These are phyloP conservation scores for Cotesia vestalis DNA, from an alignment of 1,140 invertebrate species.

Conservation along the genomic window DNA sequence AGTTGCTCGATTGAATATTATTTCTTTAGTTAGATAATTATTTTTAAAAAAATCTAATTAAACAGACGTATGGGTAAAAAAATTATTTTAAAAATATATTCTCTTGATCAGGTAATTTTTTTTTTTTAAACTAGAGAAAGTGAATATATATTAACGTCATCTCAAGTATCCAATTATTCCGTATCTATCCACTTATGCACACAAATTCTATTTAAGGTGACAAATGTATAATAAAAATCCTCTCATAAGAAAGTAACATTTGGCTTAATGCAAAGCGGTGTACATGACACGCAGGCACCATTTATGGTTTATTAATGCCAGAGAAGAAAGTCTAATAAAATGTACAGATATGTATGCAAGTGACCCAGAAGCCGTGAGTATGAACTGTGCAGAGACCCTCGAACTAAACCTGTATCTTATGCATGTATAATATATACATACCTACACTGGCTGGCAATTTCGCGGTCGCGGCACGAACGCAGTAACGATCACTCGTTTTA, in stretches of 20 bases:
- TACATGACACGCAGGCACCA: conserved; percentile 9
- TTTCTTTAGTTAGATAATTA: too few relatives aligned
- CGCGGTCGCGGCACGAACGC: conserved; percentile 28
- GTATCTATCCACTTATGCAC: too few relatives aligned
- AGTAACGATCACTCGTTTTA: conserved; percentile 25
- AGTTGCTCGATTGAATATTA: too few relatives aligned
- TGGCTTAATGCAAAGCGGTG: neutral
- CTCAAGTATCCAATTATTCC: too few relatives aligned
- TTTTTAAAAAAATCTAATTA: too few relatives aligned
- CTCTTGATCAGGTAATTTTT: too few relatives aligned
- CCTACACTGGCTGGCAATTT: conserved; percentile 9
- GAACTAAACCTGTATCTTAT: neutral
- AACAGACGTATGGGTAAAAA: too few relatives aligned
- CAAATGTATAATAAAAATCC: too few relatives aligned
- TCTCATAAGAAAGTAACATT: neutral
- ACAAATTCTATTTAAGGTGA: too few relatives aligned
- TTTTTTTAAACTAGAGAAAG: too few relatives aligned
- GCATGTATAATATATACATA: neutral
- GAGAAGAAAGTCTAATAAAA: conserved; percentile 8
- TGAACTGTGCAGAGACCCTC: conserved; percentile 9
- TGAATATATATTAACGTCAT: too few relatives aligned
- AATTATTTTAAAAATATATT: too few relatives aligned
- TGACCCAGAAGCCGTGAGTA: conserved; percentile 15
- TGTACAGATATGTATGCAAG: neutral
- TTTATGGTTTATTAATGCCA: conserved; percentile 26